phyloP scores from a whole-genome alignment of 2,888 invertebrate species.

The Drosophila neutralis region DNA sequence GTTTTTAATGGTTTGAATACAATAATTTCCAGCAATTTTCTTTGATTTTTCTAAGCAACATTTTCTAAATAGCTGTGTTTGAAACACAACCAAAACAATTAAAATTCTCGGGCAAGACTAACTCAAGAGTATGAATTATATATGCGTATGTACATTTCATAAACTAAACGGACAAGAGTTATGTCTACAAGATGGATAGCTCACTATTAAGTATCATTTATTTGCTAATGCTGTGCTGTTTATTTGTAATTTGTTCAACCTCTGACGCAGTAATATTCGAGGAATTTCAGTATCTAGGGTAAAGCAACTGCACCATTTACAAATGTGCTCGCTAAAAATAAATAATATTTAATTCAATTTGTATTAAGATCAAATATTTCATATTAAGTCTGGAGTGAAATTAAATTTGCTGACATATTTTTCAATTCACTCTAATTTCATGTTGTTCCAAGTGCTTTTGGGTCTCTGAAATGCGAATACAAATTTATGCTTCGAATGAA shows the following conservation, averaged over 20 bases:
- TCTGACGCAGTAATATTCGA: not conserved
- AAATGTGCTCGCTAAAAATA: not conserved
- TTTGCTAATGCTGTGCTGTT: not conserved
- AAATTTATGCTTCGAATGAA: slow-evolving; percentile 22
- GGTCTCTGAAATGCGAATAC: slow-evolving; percentile 5
- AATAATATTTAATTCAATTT: not conserved
- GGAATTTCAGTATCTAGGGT: not conserved
- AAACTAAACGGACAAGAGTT: not conserved
- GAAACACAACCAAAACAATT: not conserved
- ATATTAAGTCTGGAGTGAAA: not conserved
- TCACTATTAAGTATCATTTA: not conserved
- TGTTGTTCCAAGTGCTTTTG: not conserved
- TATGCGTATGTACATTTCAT: not conserved
- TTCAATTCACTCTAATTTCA: not conserved
- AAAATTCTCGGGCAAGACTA: not conserved
- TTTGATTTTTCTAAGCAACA: not conserved
- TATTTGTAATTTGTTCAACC: not conserved
- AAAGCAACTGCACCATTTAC: not conserved
- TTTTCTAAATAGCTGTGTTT: not conserved
- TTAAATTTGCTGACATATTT: not conserved
- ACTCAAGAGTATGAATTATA: not conserved
- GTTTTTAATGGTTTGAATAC: not conserved
- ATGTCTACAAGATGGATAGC: not conserved
- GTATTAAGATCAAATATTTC: not conserved
- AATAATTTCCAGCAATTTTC: not conserved